Conservation (phyloP, 1,140 invertebrate genomes). For the Ylistrum balloti region DNA sequence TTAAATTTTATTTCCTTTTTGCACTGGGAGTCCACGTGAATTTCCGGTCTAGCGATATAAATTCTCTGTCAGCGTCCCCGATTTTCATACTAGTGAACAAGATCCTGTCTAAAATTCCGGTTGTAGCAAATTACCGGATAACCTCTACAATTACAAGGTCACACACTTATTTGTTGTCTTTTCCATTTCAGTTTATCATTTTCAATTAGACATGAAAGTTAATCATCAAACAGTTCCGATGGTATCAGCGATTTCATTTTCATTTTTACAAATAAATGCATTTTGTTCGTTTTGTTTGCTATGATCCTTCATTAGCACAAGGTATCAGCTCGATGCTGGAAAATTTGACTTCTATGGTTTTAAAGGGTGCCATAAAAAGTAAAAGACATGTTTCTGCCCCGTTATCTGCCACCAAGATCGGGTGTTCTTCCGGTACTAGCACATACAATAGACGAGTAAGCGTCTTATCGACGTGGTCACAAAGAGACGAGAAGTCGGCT, state of each 20-base stretch:
- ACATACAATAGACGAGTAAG: constrained; percentile 1
- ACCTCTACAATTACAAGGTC: constrained; percentile 24
- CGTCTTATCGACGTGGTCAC: constrained; percentile 31
- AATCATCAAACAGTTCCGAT: constrained; percentile 6
- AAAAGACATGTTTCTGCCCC: background rate
- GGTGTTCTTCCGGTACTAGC: constrained; percentile 30
- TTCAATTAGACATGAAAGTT: constrained; percentile 34
- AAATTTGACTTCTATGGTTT: constrained; percentile 40
- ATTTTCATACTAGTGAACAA: background rate
- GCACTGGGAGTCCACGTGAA: background rate
- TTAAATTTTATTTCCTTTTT: background rate
- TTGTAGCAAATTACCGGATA: background rate
- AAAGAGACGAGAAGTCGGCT: constrained; percentile 24
- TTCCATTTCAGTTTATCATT: constrained; percentile 21
- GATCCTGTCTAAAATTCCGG: background rate
- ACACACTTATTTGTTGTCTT: constrained; percentile 27
- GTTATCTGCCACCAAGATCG: background rate
- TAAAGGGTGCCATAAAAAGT: constrained; percentile 15
- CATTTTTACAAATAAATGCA: constrained; percentile 21
- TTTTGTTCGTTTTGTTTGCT: constrained; percentile 39
- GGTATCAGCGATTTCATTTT: background rate
- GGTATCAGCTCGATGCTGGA: constrained; percentile 28
- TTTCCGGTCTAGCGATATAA: background rate
- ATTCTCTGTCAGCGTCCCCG: background rate
- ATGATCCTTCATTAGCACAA: constrained; percentile 33